Evolutionary conservation across 1,140 invertebrate genomes (phyloP).

Genomic region (Globodera rostochiensis): DNA sequence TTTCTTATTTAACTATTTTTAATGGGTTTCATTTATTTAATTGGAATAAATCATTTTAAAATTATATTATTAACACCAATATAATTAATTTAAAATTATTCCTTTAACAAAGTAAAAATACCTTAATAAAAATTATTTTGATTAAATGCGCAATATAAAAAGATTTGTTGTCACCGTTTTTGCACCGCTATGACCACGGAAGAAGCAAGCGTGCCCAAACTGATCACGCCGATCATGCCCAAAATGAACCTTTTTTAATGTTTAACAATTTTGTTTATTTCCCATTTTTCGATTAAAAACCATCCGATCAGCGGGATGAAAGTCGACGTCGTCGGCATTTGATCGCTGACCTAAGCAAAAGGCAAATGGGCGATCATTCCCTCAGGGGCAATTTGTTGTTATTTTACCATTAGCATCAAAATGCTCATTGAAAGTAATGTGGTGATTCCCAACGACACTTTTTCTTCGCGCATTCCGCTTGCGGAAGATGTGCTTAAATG

Average conservation of each 20-base stretch:
- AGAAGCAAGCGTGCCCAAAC: slow-evolving; percentile 60
- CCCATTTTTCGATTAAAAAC: background rate
- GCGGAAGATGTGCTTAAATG: slow-evolving; percentile 60
- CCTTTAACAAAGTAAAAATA: too few relatives aligned
- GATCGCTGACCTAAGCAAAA: slow-evolving; percentile 50
- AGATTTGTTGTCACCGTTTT: slow-evolving; percentile 35
- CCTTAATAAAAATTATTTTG: background rate
- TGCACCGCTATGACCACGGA: slow-evolving; percentile 62
- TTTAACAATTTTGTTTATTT: background rate
- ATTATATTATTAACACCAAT: too few relatives aligned
- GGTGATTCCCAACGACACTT: slow-evolving; percentile 58
- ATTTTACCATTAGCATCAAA: slow-evolving; percentile 61
- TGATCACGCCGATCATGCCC: slow-evolving; percentile 62
- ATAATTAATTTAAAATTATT: too few relatives aligned
- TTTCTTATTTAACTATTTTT: too few relatives aligned
- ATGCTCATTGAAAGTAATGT: slow-evolving; percentile 63
- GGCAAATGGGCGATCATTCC: background rate
- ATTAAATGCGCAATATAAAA: background rate
- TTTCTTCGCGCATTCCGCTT: slow-evolving; percentile 63
- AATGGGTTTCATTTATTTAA: too few relatives aligned
- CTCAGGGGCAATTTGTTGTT: too few relatives aligned
- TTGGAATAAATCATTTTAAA: too few relatives aligned
- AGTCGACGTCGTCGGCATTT: slow-evolving; percentile 64
- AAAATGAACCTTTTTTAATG: slow-evolving; percentile 62
- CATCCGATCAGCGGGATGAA: slow-evolving; percentile 59